Evolutionary conservation across 92 coral and sea anemone genomes (phyloP), one percentile per base, ranked within the genome.

Genomic region (Epizoanthus fatuus): DNA sequence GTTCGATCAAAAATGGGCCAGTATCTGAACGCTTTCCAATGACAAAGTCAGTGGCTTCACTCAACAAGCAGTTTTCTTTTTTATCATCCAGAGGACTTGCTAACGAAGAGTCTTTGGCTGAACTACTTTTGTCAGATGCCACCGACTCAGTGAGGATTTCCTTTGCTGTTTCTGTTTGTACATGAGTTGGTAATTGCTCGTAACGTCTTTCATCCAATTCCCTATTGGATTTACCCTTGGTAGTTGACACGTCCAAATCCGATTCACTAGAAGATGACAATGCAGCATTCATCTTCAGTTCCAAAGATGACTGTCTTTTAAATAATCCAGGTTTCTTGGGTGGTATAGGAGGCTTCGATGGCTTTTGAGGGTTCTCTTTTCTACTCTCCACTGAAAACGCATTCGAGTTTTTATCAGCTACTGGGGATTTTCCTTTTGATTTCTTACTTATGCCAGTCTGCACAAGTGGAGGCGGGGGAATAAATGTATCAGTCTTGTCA

Each of bases 1-100:
- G 92, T 39, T 92, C 96, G 47, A 97, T 93, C 75, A 92, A 91
- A 89, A 97, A 97, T 4, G 99, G 96, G 16, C 79, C 74, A 55
- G 86, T 89, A 25, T 97, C 99, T 4, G 91, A 95, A 29, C 99
- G 93, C 20, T 82, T 75, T 35, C 99, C 99, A 13, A 88, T 66
- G 3, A 95, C 90, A 72, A 93, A 81, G 49, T 68, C 60, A 14
- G 29, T 17, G 17, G 32, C 20, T 45, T 58, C 58, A 49, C 40
- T 39, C n/a, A 38, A 55, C 54, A 49, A 49, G 53, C 12, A 8
- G 53, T 9, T n/a, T 58, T 57, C 67, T 58, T 19, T 55, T 22
- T 76, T 42, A 17, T 44, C 71, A 9, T 42, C 25, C 20, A 12
- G 58, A 8, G 54, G 17, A 59, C 64, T 62, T 60, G 22, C 70